Conservation (phyloP, 1,140 invertebrate genomes). For the Drosophila saltans region DNA sequence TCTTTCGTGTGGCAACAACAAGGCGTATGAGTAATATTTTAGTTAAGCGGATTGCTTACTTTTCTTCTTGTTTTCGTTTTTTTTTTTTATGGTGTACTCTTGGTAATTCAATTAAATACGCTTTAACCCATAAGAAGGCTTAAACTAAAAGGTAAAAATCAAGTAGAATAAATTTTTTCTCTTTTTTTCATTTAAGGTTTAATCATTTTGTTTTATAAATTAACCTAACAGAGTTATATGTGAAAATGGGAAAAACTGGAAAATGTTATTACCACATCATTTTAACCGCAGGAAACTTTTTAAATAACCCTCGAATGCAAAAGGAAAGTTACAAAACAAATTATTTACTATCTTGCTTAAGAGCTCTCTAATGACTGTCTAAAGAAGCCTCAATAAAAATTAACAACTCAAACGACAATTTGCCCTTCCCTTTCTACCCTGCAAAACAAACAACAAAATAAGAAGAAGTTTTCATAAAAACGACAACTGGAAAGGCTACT, state of each 20-base stretch:
- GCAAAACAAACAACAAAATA: constrained; percentile 30
- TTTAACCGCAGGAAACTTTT: background rate
- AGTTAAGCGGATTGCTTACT: constrained; percentile 52
- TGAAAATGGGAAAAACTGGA: too few species aligned
- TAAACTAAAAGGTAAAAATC: background rate
- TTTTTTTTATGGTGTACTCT: background rate
- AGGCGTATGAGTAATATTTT: constrained; percentile 53
- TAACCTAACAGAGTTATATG: too few species aligned
- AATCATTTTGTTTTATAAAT: too few species aligned
- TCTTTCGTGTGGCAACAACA: background rate
- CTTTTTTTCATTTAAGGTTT: background rate
- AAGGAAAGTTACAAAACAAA: constrained; percentile 16
- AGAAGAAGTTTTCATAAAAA: constrained; percentile 72
- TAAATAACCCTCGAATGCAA: background rate
- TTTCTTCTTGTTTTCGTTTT: too few species aligned
- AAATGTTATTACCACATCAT: too few species aligned
- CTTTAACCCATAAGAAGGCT: constrained; percentile 13
- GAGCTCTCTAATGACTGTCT: constrained; percentile 10
- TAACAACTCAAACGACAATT: constrained; percentile 14
- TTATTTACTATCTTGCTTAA: constrained; percentile 13
- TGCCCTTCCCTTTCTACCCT: constrained; percentile 3
- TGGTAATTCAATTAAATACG: constrained; percentile 25
- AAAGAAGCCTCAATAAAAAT: constrained; percentile 14
- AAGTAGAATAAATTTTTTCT: background rate
- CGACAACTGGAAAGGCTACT: background rate